These are phyloP conservation scores for Gnathonemus longibarbis DNA, from an alignment of 2,113 vertebrate genomes.

Conservation along the genomic window DNA sequence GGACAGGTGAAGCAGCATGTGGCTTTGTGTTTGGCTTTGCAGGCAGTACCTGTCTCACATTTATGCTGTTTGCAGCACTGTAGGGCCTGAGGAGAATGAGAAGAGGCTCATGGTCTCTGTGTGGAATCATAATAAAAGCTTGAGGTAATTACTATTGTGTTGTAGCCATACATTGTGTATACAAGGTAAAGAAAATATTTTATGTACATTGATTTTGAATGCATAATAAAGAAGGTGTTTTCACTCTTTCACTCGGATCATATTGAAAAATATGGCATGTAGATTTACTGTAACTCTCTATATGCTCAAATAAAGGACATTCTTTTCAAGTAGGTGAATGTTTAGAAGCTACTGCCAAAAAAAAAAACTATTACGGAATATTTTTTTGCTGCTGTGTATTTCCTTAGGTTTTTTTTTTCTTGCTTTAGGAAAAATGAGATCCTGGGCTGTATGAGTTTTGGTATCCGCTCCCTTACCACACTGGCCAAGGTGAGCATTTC, in stretches of 20 bases:
- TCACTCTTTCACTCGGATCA: not conserved
- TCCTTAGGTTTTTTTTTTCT: not conserved
- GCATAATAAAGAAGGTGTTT: not conserved
- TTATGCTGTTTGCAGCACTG: slow-evolving; percentile 53
- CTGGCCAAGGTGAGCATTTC: slow-evolving; percentile 58
- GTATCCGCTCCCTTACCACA: slow-evolving; percentile 68
- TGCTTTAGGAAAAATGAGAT: slow-evolving; percentile 58
- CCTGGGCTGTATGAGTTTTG: slow-evolving; percentile 87
- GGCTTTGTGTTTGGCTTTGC: not conserved
- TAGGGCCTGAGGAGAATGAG: slow-evolving; percentile 61
- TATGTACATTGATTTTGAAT: not conserved
- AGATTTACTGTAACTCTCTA: not conserved
- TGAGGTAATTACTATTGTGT: slow-evolving; percentile 59
- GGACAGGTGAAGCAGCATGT: not conserved
- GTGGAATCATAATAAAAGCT: slow-evolving; percentile 65
- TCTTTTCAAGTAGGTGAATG: not conserved
- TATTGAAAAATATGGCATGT: not conserved
- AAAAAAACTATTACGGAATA: not conserved
- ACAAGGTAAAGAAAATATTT: not conserved
- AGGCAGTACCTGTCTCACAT: not conserved
- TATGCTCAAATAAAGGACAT: not conserved
- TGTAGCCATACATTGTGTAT: not conserved
- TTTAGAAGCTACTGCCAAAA: not conserved
- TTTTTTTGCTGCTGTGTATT: not conserved
- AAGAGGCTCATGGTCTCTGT: slow-evolving; percentile 79